Conservation (phyloP, 2,888 invertebrate genomes). For the Flexamia atlantica region DNA sequence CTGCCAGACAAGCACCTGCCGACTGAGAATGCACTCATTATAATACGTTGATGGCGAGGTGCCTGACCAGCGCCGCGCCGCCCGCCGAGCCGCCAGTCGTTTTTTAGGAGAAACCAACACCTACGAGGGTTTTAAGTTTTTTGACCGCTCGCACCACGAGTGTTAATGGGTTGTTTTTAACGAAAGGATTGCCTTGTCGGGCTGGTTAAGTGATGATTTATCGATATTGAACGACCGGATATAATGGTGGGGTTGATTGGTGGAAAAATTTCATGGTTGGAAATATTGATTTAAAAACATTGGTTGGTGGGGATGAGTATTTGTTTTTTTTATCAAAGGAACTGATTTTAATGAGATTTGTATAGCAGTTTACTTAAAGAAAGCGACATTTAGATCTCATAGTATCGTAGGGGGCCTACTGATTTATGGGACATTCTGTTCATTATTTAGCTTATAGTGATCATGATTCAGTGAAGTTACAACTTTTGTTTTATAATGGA, state of each 20-base stretch:
- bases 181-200: neutral
- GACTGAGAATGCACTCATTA: slow-evolving; percentile 20
- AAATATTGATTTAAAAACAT: too few relatives aligned
- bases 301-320: too few relatives aligned
- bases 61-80: neutral
- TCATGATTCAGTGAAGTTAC: too few relatives aligned
- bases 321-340: too few relatives aligned
- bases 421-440: too few relatives aligned
- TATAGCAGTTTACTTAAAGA: too few relatives aligned
- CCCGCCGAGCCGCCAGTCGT: neutral
- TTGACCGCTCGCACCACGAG: slow-evolving; percentile 15
- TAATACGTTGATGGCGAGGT: slow-evolving; percentile 21
- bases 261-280: neutral
- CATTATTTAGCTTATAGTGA: too few relatives aligned
- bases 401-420: too few relatives aligned
- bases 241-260: too few relatives aligned
- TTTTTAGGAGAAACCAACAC: slow-evolving; percentile 22
- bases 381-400: too few relatives aligned
- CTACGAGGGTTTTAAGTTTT: neutral
- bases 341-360: too few relatives aligned
- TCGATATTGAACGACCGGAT: neutral
- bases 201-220: neutral
- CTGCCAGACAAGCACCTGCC: slow-evolving; percentile 20
- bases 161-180: slow-evolving; percentile 24
- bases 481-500: too few relatives aligned